These are phyloP conservation scores for Napeogenes sylphis DNA, from an alignment of 2,888 invertebrate genomes.

Conservation along the genomic window DNA sequence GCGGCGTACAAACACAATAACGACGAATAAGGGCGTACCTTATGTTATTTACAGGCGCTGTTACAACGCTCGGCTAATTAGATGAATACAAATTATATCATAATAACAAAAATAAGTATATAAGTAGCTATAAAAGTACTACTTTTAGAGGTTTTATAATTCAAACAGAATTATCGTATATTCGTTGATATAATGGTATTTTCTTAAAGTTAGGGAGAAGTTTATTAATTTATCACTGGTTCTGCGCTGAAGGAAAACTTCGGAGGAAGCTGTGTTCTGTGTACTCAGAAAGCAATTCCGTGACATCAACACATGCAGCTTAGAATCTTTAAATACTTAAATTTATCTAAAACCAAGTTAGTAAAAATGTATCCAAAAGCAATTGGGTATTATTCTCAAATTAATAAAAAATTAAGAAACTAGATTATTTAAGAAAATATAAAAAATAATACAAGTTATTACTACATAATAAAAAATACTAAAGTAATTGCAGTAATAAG, in stretches of 20 bases:
- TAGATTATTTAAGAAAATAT: too few relatives aligned
- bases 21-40: constrained; percentile 61
- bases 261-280: constrained; percentile 10
- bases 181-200: constrained; percentile 13
- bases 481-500: too few relatives aligned
- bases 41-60: constrained; percentile 42
- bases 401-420: too few relatives aligned
- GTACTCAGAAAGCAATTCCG: constrained; percentile 22
- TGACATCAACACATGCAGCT: constrained; percentile 18
- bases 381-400: too few relatives aligned
- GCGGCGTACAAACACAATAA: constrained; percentile 68
- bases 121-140: too few relatives aligned
- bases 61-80: constrained; percentile 15
- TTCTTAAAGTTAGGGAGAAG: constrained; percentile 20
- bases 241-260: constrained; percentile 25
- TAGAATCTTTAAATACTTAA: constrained; percentile 8
- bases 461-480: too few relatives aligned
- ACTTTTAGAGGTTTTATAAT: background rate
- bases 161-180: background rate
- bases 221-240: constrained; percentile 30
- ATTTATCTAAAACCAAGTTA: background rate
- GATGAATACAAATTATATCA: constrained; percentile 17
- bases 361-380: background rate
- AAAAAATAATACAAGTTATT: too few relatives aligned
- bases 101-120: constrained; percentile 6